phyloP scores from a whole-genome alignment of 2,113 vertebrate species.

The Neomonachus schauinslandi region DNA sequence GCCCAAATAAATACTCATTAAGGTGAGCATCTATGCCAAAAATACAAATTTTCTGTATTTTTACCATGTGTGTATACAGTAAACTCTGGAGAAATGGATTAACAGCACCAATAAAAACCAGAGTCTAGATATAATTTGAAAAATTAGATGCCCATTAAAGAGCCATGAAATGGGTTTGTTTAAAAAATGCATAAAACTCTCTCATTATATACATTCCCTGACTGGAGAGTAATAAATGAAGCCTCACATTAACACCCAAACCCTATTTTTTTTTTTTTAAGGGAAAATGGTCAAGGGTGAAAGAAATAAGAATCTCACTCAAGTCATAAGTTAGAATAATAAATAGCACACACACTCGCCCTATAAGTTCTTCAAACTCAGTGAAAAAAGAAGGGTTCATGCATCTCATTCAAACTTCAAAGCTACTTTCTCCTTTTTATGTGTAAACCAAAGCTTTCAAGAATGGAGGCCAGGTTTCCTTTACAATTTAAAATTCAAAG shows the following conservation, averaged over 20 bases:
- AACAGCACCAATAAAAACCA: background rate
- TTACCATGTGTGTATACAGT: constrained; percentile 48
- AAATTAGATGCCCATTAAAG: constrained; percentile 60
- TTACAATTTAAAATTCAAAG: constrained; percentile 88
- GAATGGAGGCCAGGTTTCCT: constrained; percentile 88
- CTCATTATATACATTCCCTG: background rate
- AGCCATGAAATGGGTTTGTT: constrained; percentile 58
- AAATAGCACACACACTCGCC: constrained; percentile 68
- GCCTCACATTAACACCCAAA: constrained; percentile 53
- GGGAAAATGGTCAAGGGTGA: constrained; percentile 76
- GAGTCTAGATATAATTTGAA: constrained; percentile 34
- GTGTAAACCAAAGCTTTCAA: constrained; percentile 84
- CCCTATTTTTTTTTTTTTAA: background rate
- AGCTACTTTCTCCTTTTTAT: constrained; percentile 84
- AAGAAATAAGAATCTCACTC: constrained; percentile 68
- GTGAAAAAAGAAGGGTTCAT: constrained; percentile 80
- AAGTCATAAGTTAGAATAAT: constrained; percentile 81
- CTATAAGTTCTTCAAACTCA: constrained; percentile 68
- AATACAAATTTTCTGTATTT: constrained; percentile 75
- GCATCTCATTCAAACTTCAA: constrained; percentile 90
- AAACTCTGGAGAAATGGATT: constrained; percentile 67
- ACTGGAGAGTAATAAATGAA: constrained; percentile 43
- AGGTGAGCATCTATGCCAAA: constrained; percentile 67
- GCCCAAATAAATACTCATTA: constrained; percentile 77
- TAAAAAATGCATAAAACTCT: constrained; percentile 56